phyloP scores from a whole-genome alignment of 64 coral and sea anemone genomes.

The Exaiptasia diaphana region DNA sequence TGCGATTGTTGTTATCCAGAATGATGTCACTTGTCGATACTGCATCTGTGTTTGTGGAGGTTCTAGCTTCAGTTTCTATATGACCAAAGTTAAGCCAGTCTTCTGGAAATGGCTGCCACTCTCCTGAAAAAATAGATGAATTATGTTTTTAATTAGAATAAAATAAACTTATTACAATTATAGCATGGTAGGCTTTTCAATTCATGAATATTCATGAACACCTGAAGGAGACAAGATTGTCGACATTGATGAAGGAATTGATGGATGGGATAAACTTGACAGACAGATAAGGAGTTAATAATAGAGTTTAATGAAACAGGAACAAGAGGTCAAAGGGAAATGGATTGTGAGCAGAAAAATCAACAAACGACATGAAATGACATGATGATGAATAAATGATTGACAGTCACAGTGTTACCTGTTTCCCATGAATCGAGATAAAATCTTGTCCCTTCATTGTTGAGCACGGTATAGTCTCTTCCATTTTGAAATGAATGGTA shows the following conservation, averaged over 20 bases:
- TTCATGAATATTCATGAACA: no score
- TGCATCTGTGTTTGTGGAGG: not conserved
- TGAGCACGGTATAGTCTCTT: constrained; percentile 68
- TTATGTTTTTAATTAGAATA: not conserved
- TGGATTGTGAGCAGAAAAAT: no score
- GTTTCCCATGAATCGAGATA: constrained; percentile 72
- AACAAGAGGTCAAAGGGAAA: no score
- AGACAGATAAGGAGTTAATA: no score
- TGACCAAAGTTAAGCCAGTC: constrained; percentile 71
- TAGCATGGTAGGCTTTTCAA: no score
- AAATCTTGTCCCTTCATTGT: constrained; percentile 66
- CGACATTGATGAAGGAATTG: no score
- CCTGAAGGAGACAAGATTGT: no score
- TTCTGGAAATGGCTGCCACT: constrained; percentile 73
- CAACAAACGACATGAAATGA: not conserved
- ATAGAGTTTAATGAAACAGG: no score
- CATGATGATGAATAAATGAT: not conserved
- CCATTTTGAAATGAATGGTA: constrained; percentile 53
- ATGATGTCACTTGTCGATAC: constrained; percentile 7
- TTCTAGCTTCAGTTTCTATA: constrained; percentile 45
- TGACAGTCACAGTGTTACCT: constrained; percentile 9
- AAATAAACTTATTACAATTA: not conserved
- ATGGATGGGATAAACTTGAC: no score
- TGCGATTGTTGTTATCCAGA: not conserved
- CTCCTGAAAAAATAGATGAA: constrained; percentile 8